phyloP scores from a whole-genome alignment of 2,797 vertebrate species.

The Ceryle rudis region DNA sequence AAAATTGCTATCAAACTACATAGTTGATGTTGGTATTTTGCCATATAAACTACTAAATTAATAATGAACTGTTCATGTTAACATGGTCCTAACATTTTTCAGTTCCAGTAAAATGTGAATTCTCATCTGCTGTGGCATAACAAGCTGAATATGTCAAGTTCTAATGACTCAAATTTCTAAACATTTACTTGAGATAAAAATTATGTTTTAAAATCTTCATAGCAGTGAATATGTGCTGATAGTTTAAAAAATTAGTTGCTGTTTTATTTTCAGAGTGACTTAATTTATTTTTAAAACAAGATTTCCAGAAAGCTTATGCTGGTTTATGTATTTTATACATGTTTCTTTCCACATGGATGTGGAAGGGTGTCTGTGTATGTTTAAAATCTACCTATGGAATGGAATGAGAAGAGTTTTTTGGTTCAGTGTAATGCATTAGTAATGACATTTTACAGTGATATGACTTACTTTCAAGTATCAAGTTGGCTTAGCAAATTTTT shows the following conservation, averaged over 20 bases:
- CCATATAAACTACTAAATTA: not conserved
- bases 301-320: not conserved
- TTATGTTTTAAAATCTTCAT: not conserved
- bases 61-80: not conserved
- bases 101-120: not conserved
- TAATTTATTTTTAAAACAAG: not conserved
- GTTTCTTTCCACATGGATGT: too few species aligned
- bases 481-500: not conserved
- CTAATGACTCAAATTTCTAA: not conserved
- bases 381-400: not conserved
- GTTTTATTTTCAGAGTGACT: not conserved
- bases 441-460: not conserved
- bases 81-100: not conserved
- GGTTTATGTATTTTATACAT: not conserved
- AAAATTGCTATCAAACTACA: not conserved
- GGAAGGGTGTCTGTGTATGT: too few species aligned
- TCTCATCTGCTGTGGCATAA: not conserved
- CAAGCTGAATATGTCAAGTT: not conserved
- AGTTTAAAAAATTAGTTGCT: not conserved
- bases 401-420: not conserved
- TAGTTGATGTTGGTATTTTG: not conserved
- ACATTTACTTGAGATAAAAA: not conserved
- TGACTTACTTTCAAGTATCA: not conserved
- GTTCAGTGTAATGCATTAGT: not conserved
- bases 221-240: not conserved